Evolutionary conservation across 1,140 invertebrate genomes (phyloP), one percentile per base, ranked within the genome.

Genomic region (Drosophila lowei): DNA sequence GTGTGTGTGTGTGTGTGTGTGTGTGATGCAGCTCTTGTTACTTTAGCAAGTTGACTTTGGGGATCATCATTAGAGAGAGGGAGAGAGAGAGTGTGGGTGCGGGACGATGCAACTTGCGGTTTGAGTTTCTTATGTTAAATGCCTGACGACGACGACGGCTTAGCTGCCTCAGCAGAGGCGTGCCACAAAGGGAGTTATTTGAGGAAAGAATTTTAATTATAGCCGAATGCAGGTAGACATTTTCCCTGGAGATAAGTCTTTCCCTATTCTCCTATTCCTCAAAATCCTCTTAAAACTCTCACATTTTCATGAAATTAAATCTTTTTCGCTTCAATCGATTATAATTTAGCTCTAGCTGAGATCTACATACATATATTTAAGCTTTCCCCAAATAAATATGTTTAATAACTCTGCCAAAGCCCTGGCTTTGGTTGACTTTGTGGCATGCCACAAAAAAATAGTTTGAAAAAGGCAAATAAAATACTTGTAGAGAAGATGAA

Each of bases 31-130:
- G 72, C 63, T 77, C 61, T 59, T 80, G 79, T 78, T 77, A 80
- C 80, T 85, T 85, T 65, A 81, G 81, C 71, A 88, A 86, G 83
- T 86, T 86, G 83, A 83, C 83, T 86, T 86, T 78, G 25, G 83
- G 83, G 83, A 86, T 86, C 83, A 86, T 86, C 77, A 86, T 86
- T 86, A 86, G 77, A 56, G 57, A 48, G 54, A 42, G 49, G 30
- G 16, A n/a, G 30, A 3, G 42, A 25, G 16, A 43, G 21, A 34
- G 11, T 49, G 23, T 56, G 54, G 41, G 53, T 47, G 46, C 38
- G 56, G 38, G 53, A 43, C 46, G 46, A 16, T 71, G 52, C 63
- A 73, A 52, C 59, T 23, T 25, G 43, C 50, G 63, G 56, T 44
- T 62, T 44, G 30, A 62, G 56, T 57, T 70, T 60, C 64, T 68